These are phyloP conservation scores for Nasonia longicornis DNA, from an alignment of 1,140 invertebrate species.

Conservation along the genomic window DNA sequence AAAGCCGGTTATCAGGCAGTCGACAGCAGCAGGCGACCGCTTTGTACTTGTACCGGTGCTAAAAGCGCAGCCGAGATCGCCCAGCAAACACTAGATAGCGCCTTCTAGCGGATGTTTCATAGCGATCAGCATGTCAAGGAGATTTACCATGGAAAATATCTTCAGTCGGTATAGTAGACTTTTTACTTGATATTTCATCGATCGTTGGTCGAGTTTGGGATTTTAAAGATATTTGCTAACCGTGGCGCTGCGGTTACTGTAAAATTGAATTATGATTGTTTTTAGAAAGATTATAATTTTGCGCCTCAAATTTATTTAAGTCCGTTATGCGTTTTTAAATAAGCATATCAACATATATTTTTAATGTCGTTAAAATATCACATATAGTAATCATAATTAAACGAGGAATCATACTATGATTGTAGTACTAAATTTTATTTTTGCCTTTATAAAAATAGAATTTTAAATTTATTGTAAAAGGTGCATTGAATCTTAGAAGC, in stretches of 20 bases:
- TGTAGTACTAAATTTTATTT: too few species aligned
- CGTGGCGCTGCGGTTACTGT: background rate
- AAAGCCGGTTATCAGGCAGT: conserved; percentile 36
- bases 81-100: background rate
- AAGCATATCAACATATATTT: too few species aligned
- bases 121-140: background rate
- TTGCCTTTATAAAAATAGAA: too few species aligned
- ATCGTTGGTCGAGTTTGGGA: background rate
- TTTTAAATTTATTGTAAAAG: too few species aligned
- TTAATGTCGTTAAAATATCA: too few species aligned
- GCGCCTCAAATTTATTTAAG: too few species aligned
- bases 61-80: background rate
- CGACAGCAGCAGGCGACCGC: background rate
- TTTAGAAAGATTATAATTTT: background rate
- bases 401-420: too few species aligned
- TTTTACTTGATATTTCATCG: background rate
- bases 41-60: background rate
- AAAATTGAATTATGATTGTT: background rate
- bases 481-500: too few species aligned
- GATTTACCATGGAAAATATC: background rate
- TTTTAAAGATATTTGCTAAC: background rate
- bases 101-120: background rate
- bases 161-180: background rate
- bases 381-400: too few species aligned
- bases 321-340: too few species aligned